phyloP scores from a whole-genome alignment of 2,888 invertebrate species.

The Blera fallax region DNA sequence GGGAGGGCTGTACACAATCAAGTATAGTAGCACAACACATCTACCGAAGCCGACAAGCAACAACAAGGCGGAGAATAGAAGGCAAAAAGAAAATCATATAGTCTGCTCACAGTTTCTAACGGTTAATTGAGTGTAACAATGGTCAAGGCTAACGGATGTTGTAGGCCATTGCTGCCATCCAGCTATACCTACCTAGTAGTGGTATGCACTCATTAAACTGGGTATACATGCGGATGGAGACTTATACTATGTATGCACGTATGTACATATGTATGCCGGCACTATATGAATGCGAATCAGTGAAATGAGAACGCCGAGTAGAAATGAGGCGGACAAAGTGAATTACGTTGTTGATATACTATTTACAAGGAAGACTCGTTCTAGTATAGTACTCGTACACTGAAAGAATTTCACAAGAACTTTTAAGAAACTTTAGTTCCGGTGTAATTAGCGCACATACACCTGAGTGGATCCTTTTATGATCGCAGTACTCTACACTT shows the following conservation, averaged over 20 bases:
- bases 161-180: slow-evolving; percentile 41
- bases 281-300: slow-evolving; percentile 39
- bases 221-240: not conserved
- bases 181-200: slow-evolving; percentile 4
- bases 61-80: not conserved
- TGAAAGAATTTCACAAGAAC: slow-evolving; percentile 10
- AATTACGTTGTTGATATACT: slow-evolving; percentile 42
- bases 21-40: not conserved
- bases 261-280: not conserved
- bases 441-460: no score
- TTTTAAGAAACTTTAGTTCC: not conserved
- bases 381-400: slow-evolving; percentile 35
- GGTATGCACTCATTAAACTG: slow-evolving; percentile 1
- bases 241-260: no score
- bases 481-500: no score
- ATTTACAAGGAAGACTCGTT: slow-evolving; percentile 5
- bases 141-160: slow-evolving; percentile 68
- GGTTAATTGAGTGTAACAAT: slow-evolving; percentile 66
- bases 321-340: slow-evolving; percentile 33
- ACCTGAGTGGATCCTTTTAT: no score
- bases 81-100: slow-evolving; percentile 10
- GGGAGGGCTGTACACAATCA: slow-evolving; percentile 1
- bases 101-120: slow-evolving; percentile 55
- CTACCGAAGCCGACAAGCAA: not conserved
- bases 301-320: slow-evolving; percentile 22